These are phyloP conservation scores for Drepana arcuata DNA, from an alignment of 1,140 invertebrate species.

Conservation along the genomic window DNA sequence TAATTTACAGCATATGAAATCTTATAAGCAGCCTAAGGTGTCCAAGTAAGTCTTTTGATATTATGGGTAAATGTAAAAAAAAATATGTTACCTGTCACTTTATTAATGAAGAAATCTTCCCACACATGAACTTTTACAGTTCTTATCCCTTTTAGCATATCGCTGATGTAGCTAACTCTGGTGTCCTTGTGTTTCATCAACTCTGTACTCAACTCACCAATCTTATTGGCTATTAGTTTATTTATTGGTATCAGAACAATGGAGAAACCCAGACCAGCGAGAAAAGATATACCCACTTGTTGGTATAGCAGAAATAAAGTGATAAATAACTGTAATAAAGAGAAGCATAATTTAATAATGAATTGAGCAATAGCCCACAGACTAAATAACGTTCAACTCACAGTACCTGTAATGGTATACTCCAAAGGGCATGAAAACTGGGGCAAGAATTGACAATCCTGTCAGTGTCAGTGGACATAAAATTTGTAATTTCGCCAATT, in stretches of 20 bases:
- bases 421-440: slow-evolving; percentile 97
- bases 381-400: neutral
- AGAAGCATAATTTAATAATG: neutral
- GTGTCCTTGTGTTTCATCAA: slow-evolving; percentile 95
- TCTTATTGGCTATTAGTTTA: slow-evolving; percentile 90
- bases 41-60: too few species aligned
- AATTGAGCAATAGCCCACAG: neutral
- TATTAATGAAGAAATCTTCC: slow-evolving; percentile 89
- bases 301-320: slow-evolving; percentile 87
- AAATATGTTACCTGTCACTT: slow-evolving; percentile 74
- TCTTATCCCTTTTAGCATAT: slow-evolving; percentile 89
- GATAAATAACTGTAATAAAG: slow-evolving; percentile 80
- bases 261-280: slow-evolving; percentile 91
- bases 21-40: too few species aligned
- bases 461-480: slow-evolving; percentile 97
- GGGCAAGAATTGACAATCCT: slow-evolving; percentile 95
- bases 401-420: slow-evolving; percentile 90
- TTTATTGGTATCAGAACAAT: slow-evolving; percentile 96
- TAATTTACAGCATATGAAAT: too few species aligned
- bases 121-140: slow-evolving; percentile 95
- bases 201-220: slow-evolving; percentile 87
- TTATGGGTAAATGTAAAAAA: too few species aligned
- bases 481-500: slow-evolving; percentile 93
- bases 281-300: slow-evolving; percentile 92
- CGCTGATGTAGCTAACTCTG: slow-evolving; percentile 90